A percentile compares a stretch with the other conserved stretches of the same genome.
Evolutionary conservation across 2,797 vertebrate species (phyloP).

Genomic region (Enteromius afrohamiltoni): DNA sequence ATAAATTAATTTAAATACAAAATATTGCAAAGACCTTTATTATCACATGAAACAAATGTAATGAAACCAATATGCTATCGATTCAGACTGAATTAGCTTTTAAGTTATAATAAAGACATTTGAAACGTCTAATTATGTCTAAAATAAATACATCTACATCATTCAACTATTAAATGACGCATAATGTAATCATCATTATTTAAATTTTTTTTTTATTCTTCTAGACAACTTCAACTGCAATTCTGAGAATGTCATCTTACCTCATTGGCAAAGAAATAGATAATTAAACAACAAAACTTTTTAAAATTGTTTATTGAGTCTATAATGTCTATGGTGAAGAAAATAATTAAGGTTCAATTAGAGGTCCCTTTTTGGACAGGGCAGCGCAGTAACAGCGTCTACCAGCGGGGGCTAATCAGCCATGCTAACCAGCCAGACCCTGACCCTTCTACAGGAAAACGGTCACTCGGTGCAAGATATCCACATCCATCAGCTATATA

Average conservation of each 20-base stretch:
- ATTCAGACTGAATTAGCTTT: not conserved
- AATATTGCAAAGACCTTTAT: not conserved
- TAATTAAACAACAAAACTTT: not conserved
- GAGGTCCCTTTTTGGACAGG: not conserved
- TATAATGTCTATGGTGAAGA: not conserved
- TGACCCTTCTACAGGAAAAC: not conserved
- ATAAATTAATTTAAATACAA: not conserved
- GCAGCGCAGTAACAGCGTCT: not conserved
- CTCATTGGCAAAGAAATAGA: not conserved
- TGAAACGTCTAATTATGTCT: not conserved
- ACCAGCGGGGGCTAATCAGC: not conserved
- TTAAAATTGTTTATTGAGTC: too few species aligned
- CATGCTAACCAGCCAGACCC: not conserved
- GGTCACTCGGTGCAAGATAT: not conserved
- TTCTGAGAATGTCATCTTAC: not conserved
- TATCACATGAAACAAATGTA: not conserved
- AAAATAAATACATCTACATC: not conserved
- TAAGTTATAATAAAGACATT: not conserved
- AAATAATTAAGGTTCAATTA: not conserved
- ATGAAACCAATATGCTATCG: not conserved
- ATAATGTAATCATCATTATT: not conserved
- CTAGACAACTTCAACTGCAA: not conserved
- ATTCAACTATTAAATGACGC: not conserved
- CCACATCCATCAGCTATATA: constrained; percentile 40
- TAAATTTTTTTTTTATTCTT: not conserved